Evolutionary conservation across 2,113 vertebrate species (phyloP).

Genomic region (Epinephelus moara): DNA sequence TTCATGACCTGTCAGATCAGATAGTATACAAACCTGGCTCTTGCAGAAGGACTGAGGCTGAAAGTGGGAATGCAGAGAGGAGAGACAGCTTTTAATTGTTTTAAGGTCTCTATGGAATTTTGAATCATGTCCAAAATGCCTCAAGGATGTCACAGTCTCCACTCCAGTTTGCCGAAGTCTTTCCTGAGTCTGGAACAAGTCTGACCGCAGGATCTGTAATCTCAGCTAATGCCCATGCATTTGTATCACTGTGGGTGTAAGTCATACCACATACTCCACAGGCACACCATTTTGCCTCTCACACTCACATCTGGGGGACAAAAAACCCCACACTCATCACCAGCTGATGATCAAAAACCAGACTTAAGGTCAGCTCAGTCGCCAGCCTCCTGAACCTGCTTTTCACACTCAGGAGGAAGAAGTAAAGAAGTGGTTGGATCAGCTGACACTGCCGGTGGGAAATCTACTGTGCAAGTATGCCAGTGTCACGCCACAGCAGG

Average conservation of each 20-base stretch:
- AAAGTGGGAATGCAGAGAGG: background rate
- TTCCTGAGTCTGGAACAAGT: background rate
- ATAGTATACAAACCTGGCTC: background rate
- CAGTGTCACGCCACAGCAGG: slow-evolving; percentile 28
- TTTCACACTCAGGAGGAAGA: background rate
- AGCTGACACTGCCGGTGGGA: slow-evolving; percentile 25
- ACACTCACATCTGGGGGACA: background rate
- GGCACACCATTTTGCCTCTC: background rate
- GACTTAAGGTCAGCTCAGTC: background rate
- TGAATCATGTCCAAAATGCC: background rate
- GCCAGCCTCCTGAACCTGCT: background rate
- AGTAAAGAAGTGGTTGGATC: slow-evolving; percentile 6
- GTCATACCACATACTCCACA: background rate
- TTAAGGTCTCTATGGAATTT: background rate
- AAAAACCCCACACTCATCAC: background rate
- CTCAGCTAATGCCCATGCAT: background rate
- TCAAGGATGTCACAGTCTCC: background rate
- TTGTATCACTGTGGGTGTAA: background rate
- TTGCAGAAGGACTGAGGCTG: background rate
- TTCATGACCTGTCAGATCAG: background rate
- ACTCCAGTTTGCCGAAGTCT: background rate
- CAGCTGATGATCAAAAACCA: background rate
- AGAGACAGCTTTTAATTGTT: background rate
- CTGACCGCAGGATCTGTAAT: background rate
- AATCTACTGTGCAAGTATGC: background rate